Evolutionary conservation across 2,113 vertebrate genomes (phyloP).

Genomic region (Antennarius striatus): DNA sequence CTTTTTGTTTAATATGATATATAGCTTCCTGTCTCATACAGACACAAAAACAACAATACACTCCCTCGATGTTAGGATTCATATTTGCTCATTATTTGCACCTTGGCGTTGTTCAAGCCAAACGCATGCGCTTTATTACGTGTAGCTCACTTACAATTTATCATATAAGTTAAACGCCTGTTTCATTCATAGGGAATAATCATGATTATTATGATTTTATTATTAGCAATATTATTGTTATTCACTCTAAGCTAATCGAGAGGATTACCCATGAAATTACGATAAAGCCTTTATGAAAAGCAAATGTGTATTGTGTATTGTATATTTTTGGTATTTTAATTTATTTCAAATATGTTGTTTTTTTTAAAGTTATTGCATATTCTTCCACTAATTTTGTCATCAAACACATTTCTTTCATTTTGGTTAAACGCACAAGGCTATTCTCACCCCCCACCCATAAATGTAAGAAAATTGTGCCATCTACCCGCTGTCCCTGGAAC

Average conservation of each 20-base stretch:
- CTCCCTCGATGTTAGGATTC: slow-evolving; percentile 35
- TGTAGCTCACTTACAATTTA: slow-evolving; percentile 41
- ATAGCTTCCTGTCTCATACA: slow-evolving; percentile 19
- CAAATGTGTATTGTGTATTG: not conserved
- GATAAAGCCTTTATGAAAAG: not conserved
- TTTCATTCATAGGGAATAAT: no score
- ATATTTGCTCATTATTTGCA: slow-evolving; percentile 59
- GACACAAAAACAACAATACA: slow-evolving; percentile 2
- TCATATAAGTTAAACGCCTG: slow-evolving; percentile 26
- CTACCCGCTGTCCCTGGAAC: slow-evolving; percentile 98
- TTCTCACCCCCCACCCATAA: slow-evolving; percentile 87
- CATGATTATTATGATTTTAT: slow-evolving; percentile 3
- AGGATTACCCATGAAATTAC: not conserved
- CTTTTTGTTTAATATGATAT: slow-evolving; percentile 65
- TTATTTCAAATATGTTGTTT: slow-evolving; percentile 49
- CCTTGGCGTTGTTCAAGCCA: slow-evolving; percentile 52
- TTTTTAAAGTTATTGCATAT: slow-evolving; percentile 4
- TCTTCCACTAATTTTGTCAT: slow-evolving; percentile 81
- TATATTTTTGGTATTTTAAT: slow-evolving; percentile 14
- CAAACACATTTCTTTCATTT: slow-evolving; percentile 81
- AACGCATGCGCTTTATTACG: slow-evolving; percentile 51
- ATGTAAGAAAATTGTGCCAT: slow-evolving; percentile 99
- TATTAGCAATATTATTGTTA: slow-evolving; percentile 7
- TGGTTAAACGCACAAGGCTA: slow-evolving; percentile 82
- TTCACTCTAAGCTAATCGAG: not conserved